Evolutionary conservation across 2,888 invertebrate genomes (phyloP).

Genomic region (Steromphala cineraria): DNA sequence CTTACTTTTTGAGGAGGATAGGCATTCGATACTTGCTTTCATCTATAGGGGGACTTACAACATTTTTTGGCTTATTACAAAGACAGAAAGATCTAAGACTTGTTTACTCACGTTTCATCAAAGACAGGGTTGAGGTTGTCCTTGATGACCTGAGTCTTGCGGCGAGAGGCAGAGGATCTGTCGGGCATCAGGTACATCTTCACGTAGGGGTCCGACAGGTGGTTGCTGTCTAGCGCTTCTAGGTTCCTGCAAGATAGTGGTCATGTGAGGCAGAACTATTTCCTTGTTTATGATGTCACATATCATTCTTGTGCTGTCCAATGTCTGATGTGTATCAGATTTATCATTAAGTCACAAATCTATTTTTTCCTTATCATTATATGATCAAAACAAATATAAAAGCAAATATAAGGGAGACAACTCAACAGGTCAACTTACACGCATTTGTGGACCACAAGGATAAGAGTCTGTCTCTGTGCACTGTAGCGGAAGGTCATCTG

Average conservation of each 20-base stretch:
- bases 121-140: slow-evolving; percentile 93
- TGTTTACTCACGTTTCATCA: slow-evolving; percentile 82
- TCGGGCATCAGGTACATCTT: slow-evolving; percentile 72
- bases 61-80: too few relatives aligned
- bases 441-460: slow-evolving; percentile 91
- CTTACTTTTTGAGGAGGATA: too few relatives aligned
- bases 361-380: not conserved
- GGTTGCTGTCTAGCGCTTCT: slow-evolving; percentile 68
- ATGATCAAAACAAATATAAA: too few relatives aligned
- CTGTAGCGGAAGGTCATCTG: slow-evolving; percentile 91
- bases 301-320: not conserved
- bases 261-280: too few relatives aligned
- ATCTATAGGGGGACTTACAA: too few relatives aligned
- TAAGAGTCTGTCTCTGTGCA: slow-evolving; percentile 86
- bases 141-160: slow-evolving; percentile 79
- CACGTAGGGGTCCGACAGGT: slow-evolving; percentile 73
- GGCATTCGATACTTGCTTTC: too few relatives aligned
- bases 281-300: too few relatives aligned
- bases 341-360: too few relatives aligned
- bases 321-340: too few relatives aligned
- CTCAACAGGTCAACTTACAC: slow-evolving; percentile 81
- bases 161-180: slow-evolving; percentile 62
- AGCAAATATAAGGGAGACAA: not conserved
- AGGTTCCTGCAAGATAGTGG: slow-evolving; percentile 49
- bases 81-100: not conserved